phyloP scores from a whole-genome alignment of 1,140 invertebrate genomes.

The Metopolophium dirhodum region DNA sequence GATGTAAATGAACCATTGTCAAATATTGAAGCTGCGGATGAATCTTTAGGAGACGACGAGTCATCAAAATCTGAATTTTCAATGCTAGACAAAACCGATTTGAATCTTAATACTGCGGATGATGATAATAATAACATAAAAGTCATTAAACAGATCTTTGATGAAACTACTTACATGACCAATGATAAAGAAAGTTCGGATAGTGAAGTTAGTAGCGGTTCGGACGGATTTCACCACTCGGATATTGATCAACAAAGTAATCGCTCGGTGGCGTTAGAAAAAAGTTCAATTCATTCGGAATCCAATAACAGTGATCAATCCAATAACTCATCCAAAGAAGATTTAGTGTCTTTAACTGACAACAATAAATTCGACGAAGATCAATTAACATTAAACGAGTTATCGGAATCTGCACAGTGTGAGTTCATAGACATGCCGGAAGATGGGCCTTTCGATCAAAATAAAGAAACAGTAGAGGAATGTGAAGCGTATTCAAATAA shows the following conservation, averaged over 20 bases:
- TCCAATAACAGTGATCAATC: not conserved
- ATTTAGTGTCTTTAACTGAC: not conserved
- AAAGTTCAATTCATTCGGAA: not conserved
- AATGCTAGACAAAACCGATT: not conserved
- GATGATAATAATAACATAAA: not conserved
- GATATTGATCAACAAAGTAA: not conserved
- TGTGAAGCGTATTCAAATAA: not conserved
- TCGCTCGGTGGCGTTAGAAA: not conserved
- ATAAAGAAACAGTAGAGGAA: not conserved
- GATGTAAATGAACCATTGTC: not conserved
- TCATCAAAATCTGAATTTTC: slow-evolving; percentile 33
- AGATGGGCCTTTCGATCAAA: not conserved
- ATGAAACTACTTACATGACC: not conserved
- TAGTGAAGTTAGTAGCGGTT: not conserved
- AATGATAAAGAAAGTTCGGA: not conserved
- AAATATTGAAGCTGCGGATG: not conserved
- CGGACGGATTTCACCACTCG: not conserved
- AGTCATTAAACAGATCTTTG: not conserved
- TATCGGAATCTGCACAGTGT: not conserved
- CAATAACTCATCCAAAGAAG: not conserved
- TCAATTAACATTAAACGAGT: not conserved
- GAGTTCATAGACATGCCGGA: not conserved
- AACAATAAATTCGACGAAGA: not conserved
- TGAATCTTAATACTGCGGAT: not conserved
- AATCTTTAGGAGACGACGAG: not conserved